Percentiles rank a stretch among this genome's conserved stretches.
phyloP scores from a whole-genome alignment of 2,888 invertebrate genomes.

The Ligdia adustata region DNA sequence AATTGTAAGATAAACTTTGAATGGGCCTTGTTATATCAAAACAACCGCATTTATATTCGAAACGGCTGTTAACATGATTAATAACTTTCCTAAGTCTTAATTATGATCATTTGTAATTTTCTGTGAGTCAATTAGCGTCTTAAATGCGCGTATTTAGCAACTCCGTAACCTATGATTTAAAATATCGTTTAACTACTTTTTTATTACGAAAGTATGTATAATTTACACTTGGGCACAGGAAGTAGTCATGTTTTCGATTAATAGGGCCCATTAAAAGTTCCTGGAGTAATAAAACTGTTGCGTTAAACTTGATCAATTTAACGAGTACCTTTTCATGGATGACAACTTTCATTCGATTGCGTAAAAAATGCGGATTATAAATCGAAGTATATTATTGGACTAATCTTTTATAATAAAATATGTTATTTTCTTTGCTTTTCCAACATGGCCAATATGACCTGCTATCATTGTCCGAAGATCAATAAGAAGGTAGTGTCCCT shows the following conservation, averaged over 20 bases:
- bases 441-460: too few relatives aligned
- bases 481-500: too few relatives aligned
- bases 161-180: conserved; percentile 21
- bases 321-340: conserved; percentile 50
- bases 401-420: too few relatives aligned
- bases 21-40: conserved; percentile 11
- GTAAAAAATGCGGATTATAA: conserved; percentile 40
- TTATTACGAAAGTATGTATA: conserved; percentile 28
- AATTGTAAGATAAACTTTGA: conserved; percentile 5
- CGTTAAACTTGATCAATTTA: conserved; percentile 43
- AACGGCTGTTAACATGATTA: conserved; percentile 21
- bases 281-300: conserved; percentile 47
- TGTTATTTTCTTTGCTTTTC: too few relatives aligned
- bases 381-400: too few relatives aligned
- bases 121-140: conserved; percentile 20
- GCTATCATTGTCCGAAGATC: too few relatives aligned
- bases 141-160: conserved; percentile 19
- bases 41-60: conserved; percentile 15
- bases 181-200: conserved; percentile 8
- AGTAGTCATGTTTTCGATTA: conserved; percentile 49
- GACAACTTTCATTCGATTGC: conserved; percentile 59
- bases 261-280: conserved; percentile 47
- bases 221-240: conserved; percentile 37
- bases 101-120: conserved; percentile 16
- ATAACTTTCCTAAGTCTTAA: conserved; percentile 21